A percentile compares a stretch with the other conserved stretches of the same genome.
These are phyloP conservation scores for Lasioglossum baleicum DNA, from an alignment of 1,140 invertebrate genomes.

Conservation along the genomic window DNA sequence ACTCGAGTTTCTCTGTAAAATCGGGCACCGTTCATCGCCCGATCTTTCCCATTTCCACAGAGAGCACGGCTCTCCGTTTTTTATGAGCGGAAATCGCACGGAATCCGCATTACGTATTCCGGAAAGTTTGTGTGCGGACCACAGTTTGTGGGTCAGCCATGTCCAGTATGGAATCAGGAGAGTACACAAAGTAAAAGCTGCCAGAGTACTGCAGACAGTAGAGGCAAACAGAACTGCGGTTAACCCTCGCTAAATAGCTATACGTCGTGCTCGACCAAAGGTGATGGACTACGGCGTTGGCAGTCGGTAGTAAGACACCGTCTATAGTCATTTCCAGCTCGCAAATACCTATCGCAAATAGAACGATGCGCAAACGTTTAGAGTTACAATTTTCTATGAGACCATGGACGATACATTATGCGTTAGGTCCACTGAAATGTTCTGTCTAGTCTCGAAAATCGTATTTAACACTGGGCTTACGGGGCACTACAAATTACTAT, in stretches of 20 bases:
- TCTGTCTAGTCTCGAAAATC: too few species aligned
- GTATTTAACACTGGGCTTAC: too few species aligned
- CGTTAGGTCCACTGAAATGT: too few species aligned
- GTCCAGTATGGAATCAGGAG: slow-evolving; percentile 28
- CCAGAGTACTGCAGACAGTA: slow-evolving; percentile 35
- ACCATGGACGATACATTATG: too few species aligned
- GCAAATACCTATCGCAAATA: neutral
- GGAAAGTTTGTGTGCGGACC: slow-evolving; percentile 26
- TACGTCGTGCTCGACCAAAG: neutral
- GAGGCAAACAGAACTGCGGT: slow-evolving; percentile 43
- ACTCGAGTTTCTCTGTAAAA: too few species aligned
- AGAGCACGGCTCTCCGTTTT: neutral
- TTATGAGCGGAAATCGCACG: slow-evolving; percentile 5
- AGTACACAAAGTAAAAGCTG: slow-evolving; percentile 45
- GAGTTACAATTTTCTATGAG: neutral
- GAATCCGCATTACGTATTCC: slow-evolving; percentile 35
- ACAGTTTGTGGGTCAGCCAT: slow-evolving; percentile 31
- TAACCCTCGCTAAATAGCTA: slow-evolving; percentile 41
- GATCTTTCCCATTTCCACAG: neutral
- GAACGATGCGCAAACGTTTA: neutral
- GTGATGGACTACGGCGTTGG: slow-evolving; percentile 7
- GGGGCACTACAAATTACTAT: too few species aligned
- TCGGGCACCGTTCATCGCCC: too few species aligned
- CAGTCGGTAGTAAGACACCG: slow-evolving; percentile 17
- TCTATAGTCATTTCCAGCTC: neutral